Base-by-base conservation (phyloP, 2,888 invertebrate genomes). In the Xestoiulus laeticollis region DNA sequence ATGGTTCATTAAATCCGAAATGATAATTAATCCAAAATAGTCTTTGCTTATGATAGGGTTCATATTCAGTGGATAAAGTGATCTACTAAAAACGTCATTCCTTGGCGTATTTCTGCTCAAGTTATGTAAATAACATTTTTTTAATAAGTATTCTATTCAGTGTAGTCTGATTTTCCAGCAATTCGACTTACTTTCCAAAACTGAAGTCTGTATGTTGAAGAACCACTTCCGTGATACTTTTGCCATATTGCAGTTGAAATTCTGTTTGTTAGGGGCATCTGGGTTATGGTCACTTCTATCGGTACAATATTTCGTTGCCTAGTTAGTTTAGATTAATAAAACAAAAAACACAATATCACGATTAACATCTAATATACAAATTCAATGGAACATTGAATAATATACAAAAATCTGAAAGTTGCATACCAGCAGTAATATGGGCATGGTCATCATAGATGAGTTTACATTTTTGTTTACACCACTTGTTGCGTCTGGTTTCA, bases 251-350 rank as follows among this genome's bases (percentile, higher is more conserved):
- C 92, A 92, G 82, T 92, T 89, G 38, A 90, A 88, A 89, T 92
- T 92, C 14, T 92, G 92, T 88, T 90, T 91, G 88, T 90, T 92
- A 0, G 91, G 91, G 0, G 91, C 90, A 78, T 90, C 90, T 14
- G 89, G 89, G 89, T 91, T 91, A 89, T 92, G 92, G 12, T 68
- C 33, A 30, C 33, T 82, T 1, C 16, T 33, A 6, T 30, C 16
- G 16, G 68, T 38, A 59, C 88, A 88, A 33, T 87, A 88, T 32
- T 32, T 53, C 33, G 22, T 48, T 0, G 85, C 86, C 88, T 88
- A 22, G n/a, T n/a, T 38, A n/a, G 4, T 26, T 4, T 38, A 14
- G n/a, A 14, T 85, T 43, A 43, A 43, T 43, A 43, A 38, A n/a
- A 16, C n/a, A n/a, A n/a, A n/a, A n/a, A n/a, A n/a, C n/a, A n/a